These are phyloP conservation scores for Dromococcyx pavoninus DNA, from an alignment of 2,797 vertebrate species.

Conservation along the genomic window DNA sequence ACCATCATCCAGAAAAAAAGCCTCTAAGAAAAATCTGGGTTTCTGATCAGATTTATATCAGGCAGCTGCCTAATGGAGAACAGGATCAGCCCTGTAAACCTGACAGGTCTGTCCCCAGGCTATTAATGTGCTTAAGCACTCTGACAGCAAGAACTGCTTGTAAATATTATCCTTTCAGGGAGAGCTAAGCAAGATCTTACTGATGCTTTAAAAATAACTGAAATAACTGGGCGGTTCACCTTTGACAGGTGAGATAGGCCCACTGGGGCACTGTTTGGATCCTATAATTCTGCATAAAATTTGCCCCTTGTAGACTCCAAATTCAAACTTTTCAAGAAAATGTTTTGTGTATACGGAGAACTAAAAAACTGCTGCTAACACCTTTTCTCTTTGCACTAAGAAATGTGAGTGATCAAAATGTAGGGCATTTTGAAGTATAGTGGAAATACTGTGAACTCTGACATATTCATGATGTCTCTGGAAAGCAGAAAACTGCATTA, in stretches of 20 bases:
- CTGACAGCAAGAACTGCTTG: background rate
- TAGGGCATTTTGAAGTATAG: fast-evolving
- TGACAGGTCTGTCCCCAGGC: background rate
- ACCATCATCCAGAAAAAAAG: background rate
- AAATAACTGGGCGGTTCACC: background rate
- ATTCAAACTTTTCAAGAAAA: background rate
- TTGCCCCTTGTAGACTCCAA: background rate
- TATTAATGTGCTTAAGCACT: background rate
- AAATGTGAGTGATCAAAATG: background rate
- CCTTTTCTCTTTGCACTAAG: background rate
- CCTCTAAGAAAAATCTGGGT: background rate
- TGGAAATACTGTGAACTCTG: background rate
- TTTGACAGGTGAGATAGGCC: background rate
- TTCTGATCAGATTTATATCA: background rate
- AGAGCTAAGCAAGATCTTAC: background rate
- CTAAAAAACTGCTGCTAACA: background rate
- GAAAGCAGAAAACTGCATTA: background rate
- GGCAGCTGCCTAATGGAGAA: background rate
- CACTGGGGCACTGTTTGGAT: background rate
- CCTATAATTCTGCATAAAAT: background rate
- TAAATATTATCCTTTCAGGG: background rate
- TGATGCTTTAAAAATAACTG: no score
- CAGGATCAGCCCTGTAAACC: background rate
- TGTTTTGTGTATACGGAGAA: background rate
- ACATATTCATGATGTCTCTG: background rate